Percentiles rank a stretch among this genome's conserved stretches.
phyloP scores from a whole-genome alignment of 2,797 vertebrate genomes.

The Otolemur crassicaudatus region DNA sequence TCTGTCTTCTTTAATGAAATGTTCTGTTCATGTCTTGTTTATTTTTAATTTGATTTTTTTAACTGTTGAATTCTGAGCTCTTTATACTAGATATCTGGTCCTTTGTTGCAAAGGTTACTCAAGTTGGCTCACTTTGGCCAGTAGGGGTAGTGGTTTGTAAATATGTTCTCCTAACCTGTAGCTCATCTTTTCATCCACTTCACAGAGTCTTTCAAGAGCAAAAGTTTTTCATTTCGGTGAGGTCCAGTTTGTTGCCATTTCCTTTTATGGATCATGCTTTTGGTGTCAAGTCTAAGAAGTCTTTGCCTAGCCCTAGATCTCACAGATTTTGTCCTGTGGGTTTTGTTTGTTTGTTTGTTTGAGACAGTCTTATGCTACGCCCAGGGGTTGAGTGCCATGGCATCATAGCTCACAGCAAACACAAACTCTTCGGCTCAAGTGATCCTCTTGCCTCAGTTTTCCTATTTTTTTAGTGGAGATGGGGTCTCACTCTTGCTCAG shows the following conservation, averaged over 20 bases:
- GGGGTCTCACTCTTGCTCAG: too few species aligned
- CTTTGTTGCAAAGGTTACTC: background rate
- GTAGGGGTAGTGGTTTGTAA: constrained; percentile 7
- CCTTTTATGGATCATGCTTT: constrained; percentile 29
- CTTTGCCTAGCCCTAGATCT: constrained; percentile 30
- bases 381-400: too few species aligned
- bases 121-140: background rate
- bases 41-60: constrained; percentile 27
- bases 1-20: background rate
- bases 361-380: too few species aligned
- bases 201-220: background rate
- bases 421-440: too few species aligned
- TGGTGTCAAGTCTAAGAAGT: constrained; percentile 42
- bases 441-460: too few species aligned
- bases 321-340: constrained; percentile 19
- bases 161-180: constrained; percentile 31
- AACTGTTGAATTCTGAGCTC: constrained; percentile 1
- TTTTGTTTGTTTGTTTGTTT: too few species aligned
- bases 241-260: constrained; percentile 12
- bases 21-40: constrained; percentile 25
- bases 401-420: too few species aligned
- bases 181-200: constrained; percentile 9
- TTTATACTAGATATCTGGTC: constrained; percentile 11
- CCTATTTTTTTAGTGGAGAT: too few species aligned
- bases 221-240: constrained; percentile 47